A percentile compares a stretch with the other conserved stretches of the same genome.
Conservation (phyloP, 2,797 vertebrate species). For the Lophius americanus region DNA sequence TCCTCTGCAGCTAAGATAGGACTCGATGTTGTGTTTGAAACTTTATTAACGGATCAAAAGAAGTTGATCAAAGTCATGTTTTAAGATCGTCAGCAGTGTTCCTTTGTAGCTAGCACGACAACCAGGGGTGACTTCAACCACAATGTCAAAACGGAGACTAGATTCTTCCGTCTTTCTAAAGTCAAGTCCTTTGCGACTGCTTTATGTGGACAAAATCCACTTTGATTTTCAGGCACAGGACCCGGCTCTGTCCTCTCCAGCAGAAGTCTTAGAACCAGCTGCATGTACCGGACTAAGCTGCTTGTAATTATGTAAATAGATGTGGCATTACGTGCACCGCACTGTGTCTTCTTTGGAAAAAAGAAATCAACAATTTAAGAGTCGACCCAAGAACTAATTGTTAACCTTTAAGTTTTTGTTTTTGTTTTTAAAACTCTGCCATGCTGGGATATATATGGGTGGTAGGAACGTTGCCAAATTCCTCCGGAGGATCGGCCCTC, state of each 20-base stretch:
- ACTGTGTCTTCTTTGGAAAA: conserved; percentile 44
- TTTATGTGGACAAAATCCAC: not conserved
- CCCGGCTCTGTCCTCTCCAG: not conserved
- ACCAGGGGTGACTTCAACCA: too few species aligned
- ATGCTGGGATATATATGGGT: conserved; percentile 46
- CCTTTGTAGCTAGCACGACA: too few species aligned
- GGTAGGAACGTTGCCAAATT: conserved; percentile 69
- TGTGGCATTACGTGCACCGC: conserved; percentile 34
- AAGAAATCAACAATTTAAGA: not conserved
- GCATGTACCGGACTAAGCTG: conserved; percentile 17
- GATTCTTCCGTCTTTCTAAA: too few species aligned
- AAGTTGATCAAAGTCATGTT: conserved; percentile 22
- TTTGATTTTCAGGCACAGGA: conserved; percentile 7
- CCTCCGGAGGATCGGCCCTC: conserved; percentile 58
- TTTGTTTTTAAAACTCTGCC: conserved; percentile 14
- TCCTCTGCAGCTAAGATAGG: conserved; percentile 19
- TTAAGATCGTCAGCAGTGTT: conserved; percentile 20
- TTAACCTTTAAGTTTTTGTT: conserved; percentile 33
- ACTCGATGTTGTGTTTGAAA: conserved; percentile 33
- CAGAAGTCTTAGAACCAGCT: conserved; percentile 30
- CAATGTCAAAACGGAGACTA: too few species aligned
- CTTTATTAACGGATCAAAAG: conserved; percentile 18
- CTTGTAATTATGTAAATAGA: conserved; percentile 32
- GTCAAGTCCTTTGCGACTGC: too few species aligned
- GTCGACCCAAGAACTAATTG: conserved; percentile 34